Evolutionary conservation across 1,140 invertebrate species (phyloP).

Genomic region (Zaprionus africanus): DNA sequence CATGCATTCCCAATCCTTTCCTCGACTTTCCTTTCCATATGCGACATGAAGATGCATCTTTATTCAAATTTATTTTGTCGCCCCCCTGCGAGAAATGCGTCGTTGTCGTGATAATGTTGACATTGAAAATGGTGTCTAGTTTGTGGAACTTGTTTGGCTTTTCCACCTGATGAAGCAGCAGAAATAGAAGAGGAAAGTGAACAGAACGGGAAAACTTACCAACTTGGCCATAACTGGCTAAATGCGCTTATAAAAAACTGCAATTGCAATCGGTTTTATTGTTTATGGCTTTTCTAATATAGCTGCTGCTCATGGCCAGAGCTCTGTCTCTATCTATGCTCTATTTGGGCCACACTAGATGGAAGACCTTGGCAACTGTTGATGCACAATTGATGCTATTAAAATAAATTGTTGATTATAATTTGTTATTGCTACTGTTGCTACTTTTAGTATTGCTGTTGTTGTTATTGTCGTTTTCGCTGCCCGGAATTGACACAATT

Average conservation of each 20-base stretch:
- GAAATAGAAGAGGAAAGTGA: conserved; percentile 21
- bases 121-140: conserved; percentile 63
- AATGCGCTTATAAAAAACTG: conserved; percentile 4
- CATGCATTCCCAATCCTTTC: conserved; percentile 23
- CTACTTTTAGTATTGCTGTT: background rate
- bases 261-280: conserved; percentile 57
- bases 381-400: conserved; percentile 47
- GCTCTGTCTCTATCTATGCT: conserved; percentile 26
- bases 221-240: conserved; percentile 10
- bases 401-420: conserved; percentile 69
- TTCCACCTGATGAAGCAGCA: conserved; percentile 24
- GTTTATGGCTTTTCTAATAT: conserved; percentile 32
- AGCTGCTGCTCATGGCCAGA: conserved; percentile 9
- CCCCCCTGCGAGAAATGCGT: conserved; percentile 11
- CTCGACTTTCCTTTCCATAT: conserved; percentile 34
- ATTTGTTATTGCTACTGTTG: background rate
- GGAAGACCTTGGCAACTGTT: conserved; percentile 37
- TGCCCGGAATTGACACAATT: conserved; percentile 54
- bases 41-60: conserved; percentile 32
- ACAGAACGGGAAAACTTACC: conserved; percentile 2
- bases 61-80: conserved; percentile 23
- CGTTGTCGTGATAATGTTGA: conserved; percentile 71
- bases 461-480: background rate
- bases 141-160: conserved; percentile 31
- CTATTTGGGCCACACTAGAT: conserved; percentile 38